These are phyloP conservation scores for Tadarida brasiliensis DNA, from an alignment of 2,797 vertebrate species.

Conservation along the genomic window DNA sequence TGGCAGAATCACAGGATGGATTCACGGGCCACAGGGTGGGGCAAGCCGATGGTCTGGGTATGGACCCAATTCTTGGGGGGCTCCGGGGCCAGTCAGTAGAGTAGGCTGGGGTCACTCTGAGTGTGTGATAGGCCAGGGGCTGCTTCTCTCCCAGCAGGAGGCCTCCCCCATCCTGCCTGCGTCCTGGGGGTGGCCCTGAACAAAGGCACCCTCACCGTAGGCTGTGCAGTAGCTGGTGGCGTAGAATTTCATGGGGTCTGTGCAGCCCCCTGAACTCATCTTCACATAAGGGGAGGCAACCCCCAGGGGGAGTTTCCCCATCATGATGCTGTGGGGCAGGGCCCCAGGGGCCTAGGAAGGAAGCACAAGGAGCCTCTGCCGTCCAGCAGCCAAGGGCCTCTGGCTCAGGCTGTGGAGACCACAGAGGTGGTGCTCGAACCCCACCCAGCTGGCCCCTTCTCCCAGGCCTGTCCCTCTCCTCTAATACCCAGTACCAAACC, in stretches of 20 bases:
- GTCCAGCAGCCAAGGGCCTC: neutral
- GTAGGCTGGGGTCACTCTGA: too few species aligned
- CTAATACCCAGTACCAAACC: fast-evolving
- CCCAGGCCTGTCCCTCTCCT: neutral
- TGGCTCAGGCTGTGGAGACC: neutral
- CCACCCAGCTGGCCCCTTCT: too few species aligned
- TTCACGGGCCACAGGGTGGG: fast-evolving
- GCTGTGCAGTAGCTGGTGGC: slow-evolving; percentile 84
- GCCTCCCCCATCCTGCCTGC: neutral
- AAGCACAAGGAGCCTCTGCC: neutral
- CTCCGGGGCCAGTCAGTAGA: neutral
- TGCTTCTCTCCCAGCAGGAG: neutral
- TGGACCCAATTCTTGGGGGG: neutral
- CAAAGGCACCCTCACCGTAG: slow-evolving; percentile 78
- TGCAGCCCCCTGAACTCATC: slow-evolving; percentile 77
- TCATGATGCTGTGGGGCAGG: slow-evolving; percentile 68
- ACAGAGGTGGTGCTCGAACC: fast-evolving
- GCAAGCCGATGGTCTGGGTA: fast-evolving
- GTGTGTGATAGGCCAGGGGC: fast-evolving
- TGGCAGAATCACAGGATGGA: neutral
- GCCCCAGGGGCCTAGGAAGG: slow-evolving; percentile 56
- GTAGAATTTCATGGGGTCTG: slow-evolving; percentile 83
- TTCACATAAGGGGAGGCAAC: slow-evolving; percentile 75
- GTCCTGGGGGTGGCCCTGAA: neutral
- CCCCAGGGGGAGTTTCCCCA: slow-evolving; percentile 84